Evolutionary conservation across 2,888 invertebrate species (phyloP).

Genomic region (Pyrochroa serraticornis): DNA sequence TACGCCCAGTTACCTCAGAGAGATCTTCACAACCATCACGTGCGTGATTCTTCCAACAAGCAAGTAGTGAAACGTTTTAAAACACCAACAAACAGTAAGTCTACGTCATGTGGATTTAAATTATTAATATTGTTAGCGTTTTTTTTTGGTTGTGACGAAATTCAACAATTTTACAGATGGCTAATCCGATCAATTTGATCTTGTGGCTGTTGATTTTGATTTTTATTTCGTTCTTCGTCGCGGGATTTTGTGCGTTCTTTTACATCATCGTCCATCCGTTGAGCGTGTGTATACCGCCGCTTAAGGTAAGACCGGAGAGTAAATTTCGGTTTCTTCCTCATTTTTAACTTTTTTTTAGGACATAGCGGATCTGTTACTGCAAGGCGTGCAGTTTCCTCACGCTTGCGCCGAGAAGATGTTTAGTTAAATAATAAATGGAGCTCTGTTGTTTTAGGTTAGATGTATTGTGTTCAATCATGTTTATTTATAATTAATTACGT

Average conservation of each 20-base stretch:
- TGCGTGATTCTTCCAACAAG: background rate
- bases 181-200: slow-evolving; percentile 69
- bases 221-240: slow-evolving; percentile 71
- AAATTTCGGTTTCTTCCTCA: too few relatives aligned
- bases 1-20: slow-evolving; percentile 24
- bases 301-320: slow-evolving; percentile 67
- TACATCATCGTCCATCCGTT: slow-evolving; percentile 73
- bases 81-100: background rate
- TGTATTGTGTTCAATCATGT: slow-evolving; percentile 15
- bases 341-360: slow-evolving; percentile 61
- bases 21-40: slow-evolving; percentile 6
- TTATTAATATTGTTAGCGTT: background rate
- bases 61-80: background rate
- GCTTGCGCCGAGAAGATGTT: slow-evolving; percentile 75
- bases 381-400: slow-evolving; percentile 73
- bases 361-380: slow-evolving; percentile 69
- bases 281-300: slow-evolving; percentile 70
- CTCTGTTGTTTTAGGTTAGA: slow-evolving; percentile 13
- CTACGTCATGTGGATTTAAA: background rate
- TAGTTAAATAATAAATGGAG: slow-evolving; percentile 31
- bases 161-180: slow-evolving; percentile 60
- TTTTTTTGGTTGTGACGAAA: background rate
- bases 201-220: slow-evolving; percentile 75
- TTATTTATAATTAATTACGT: slow-evolving; percentile 17
- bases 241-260: slow-evolving; percentile 69